Evolutionary conservation across 1,140 invertebrate genomes (phyloP).

Genomic region (Polyergus mexicanus): DNA sequence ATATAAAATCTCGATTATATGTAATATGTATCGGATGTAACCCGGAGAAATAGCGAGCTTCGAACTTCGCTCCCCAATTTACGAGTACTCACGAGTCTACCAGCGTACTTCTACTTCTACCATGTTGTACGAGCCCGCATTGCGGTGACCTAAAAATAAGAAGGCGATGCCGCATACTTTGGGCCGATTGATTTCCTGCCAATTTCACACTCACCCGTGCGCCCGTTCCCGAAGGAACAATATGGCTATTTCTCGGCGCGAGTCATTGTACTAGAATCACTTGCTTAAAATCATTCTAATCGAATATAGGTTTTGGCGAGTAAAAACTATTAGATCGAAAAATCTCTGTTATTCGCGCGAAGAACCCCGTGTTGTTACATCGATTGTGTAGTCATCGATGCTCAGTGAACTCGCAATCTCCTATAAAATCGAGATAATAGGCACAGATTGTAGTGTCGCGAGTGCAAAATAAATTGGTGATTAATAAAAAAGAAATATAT

Average conservation of each 20-base stretch:
- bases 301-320: not conserved
- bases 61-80: not conserved
- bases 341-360: no score
- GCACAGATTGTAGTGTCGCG: not conserved
- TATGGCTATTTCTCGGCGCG: not conserved
- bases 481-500: not conserved
- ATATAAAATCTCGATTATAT: not conserved
- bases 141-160: conserved; percentile 78
- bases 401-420: not conserved
- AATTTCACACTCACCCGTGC: conserved; percentile 67
- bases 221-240: conserved; percentile 13
- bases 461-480: not conserved
- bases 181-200: conserved; percentile 77
- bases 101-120: no score
- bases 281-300: not conserved
- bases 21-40: not conserved
- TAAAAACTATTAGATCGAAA: not conserved
- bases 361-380: no score
- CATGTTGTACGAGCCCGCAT: conserved; percentile 65
- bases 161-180: conserved; percentile 61
- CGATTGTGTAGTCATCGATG: not conserved
- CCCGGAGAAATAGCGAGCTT: no score
- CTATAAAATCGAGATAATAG: not conserved
- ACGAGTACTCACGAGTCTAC: not conserved
- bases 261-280: not conserved